phyloP scores from a whole-genome alignment of 1,140 invertebrate species.

The Dendroctonus valens region DNA sequence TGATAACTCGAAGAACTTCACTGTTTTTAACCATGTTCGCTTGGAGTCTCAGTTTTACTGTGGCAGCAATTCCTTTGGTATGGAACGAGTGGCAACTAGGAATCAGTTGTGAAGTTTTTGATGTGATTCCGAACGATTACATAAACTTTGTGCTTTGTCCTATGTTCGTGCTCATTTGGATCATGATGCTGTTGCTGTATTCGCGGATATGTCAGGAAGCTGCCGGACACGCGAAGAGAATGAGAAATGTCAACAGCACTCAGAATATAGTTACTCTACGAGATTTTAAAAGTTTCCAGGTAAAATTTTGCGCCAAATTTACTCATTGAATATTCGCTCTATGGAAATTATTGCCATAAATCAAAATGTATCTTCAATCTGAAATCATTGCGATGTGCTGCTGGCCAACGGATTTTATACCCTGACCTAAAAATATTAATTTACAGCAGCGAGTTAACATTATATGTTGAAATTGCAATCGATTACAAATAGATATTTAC shows the following conservation, averaged over 20 bases:
- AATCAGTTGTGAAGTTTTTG: conserved; percentile 40
- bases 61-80: conserved; percentile 66
- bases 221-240: conserved; percentile 62
- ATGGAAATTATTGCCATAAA: too few species aligned
- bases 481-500: too few species aligned
- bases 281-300: conserved; percentile 71
- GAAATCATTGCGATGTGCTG: too few species aligned
- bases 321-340: too few species aligned
- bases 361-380: too few species aligned
- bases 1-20: conserved; percentile 64
- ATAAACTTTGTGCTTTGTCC: conserved; percentile 66
- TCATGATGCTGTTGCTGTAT: conserved; percentile 70
- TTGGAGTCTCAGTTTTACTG: conserved; percentile 61
- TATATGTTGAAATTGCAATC: too few species aligned
- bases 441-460: too few species aligned
- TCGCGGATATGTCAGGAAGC: conserved; percentile 73
- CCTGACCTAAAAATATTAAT: too few species aligned
- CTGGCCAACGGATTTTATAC: too few species aligned
- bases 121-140: conserved; percentile 57
- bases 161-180: conserved; percentile 67
- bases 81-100: conserved; percentile 65
- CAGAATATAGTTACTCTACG: conserved; percentile 35
- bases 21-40: conserved; percentile 59
- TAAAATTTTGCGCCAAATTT: conserved; percentile 33
- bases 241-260: conserved; percentile 51